Evolutionary conservation across 2,797 vertebrate species (phyloP).

Genomic region (Cirrhinus molitorella): DNA sequence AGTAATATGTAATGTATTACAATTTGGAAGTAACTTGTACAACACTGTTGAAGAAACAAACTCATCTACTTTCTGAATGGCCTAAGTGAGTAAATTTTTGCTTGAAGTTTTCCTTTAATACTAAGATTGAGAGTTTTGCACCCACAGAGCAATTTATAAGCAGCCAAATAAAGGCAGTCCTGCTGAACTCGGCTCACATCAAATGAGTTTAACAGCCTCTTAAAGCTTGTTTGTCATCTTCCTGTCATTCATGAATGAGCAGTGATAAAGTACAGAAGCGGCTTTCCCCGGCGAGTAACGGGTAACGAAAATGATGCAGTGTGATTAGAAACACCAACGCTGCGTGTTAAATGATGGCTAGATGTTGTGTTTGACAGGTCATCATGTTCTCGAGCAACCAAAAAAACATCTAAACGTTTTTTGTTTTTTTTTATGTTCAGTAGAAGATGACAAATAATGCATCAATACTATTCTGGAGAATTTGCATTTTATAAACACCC

Average conservation of each 20-base stretch:
- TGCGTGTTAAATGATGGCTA: background rate
- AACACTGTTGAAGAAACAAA: background rate
- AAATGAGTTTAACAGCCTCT: slow-evolving; percentile 21
- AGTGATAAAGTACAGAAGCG: slow-evolving; percentile 1
- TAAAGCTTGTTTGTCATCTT: slow-evolving; percentile 24
- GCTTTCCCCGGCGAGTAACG: background rate
- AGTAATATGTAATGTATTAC: no score
- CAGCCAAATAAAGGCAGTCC: background rate
- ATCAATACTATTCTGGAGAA: background rate
- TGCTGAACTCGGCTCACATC: slow-evolving; percentile 12
- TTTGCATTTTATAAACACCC: background rate
- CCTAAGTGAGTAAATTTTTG: background rate
- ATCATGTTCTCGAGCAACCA: background rate
- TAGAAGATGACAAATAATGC: background rate
- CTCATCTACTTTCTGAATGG: background rate
- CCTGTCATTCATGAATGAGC: slow-evolving; percentile 30
- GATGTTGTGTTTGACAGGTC: slow-evolving; percentile 9
- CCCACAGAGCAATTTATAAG: slow-evolving; percentile 24
- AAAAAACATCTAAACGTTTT: background rate
- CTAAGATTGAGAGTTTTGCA: background rate
- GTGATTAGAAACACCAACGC: background rate
- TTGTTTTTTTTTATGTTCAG: background rate
- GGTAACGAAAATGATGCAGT: background rate
- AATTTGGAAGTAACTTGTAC: no score
- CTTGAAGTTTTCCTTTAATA: background rate